Evolutionary conservation across 2,797 vertebrate genomes (phyloP), one percentile per base, ranked within the genome.

Genomic region (Poeciliopsis infans): DNA sequence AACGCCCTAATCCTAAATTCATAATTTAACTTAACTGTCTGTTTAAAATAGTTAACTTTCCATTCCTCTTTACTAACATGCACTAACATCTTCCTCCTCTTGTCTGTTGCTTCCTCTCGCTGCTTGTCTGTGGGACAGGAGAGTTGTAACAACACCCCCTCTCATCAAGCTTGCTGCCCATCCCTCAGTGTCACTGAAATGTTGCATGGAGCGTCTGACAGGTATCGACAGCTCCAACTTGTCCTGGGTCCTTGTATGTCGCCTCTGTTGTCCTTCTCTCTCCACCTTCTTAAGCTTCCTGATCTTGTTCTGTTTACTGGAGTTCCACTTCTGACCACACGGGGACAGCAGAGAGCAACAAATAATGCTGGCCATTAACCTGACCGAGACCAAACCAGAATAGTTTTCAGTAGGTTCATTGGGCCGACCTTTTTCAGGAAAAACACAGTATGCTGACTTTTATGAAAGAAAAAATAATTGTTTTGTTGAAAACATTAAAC

Each of bases 111-210:
- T 57, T 81, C 74, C 75, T 89, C 55, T 85, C 86, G 77, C 78
- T 87, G 73, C 76, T 81, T 86, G 80, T 83, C 84, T 82, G 81
- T 81, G 91, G 80, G 88, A 74, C 85, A 95, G 95, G 93, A 95
- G 84, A 94, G 93, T 89, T 92, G 91, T 87, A 94, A 94, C 88
- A 94, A 90, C 91, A 94, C 93, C 69, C 94, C 95, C 79, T 92
- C 93, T 79, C 93, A 92, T 89, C 95, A 93, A 92, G 93, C 92
- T 84, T 96, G 94, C 89, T 96, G 95, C 89, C 94, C 95, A 47
- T 93, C 95, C 79, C 92, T 96, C 83, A 94, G 84, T 91, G 95
- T 95, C 84, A 90, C 93, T 80, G 94, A 95, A 86, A 94, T 95
- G 91, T 92, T 96, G 85, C 94, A 95, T 87, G 93, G 93, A 92